Evolutionary conservation across 1,140 invertebrate species (phyloP), one percentile per base, ranked within the genome.

Genomic region (Zeugodacus cucurbitae): DNA sequence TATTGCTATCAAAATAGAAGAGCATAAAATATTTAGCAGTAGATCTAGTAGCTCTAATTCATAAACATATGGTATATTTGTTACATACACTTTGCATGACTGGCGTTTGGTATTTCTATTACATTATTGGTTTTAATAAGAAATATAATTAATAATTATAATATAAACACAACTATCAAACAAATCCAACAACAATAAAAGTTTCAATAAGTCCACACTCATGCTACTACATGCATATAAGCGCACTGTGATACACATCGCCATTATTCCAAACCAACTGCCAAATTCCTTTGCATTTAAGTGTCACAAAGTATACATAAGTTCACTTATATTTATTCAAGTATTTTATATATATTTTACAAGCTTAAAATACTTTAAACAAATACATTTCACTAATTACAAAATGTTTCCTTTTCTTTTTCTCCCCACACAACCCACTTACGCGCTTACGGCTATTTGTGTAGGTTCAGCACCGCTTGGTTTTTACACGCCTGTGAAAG

Each of bases 401-500:
- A 41, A 41, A 26, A 41, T 41, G 5, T n/a, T 87, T 67, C 11
- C n/a, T 85, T 87, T 26, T 88, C 26, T 86, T 32, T 86, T 2
- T 70, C 37, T 86, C 20, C 20, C 8, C 74, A 5, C 4, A 57
- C 64, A 44, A 7, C 62, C 5, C 22, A 34, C 26, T 91, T 17
- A 17, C n/a, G 48, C 20, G 48, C 4, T 54, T 0, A 54, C n/a
- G n/a, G n/a, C n/a, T n/a, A n/a, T n/a, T n/a, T 20, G 20, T 5
- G 34, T 90, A 94, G 91, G 91, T 90, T 93, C 93, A 78, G 92
- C 90, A 58, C 91, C 92, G 11, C 90, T 96, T 89, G 95, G 95
- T 37, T 95, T 94, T 90, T 96, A 95, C 89, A 96, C 95, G 54
- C 95, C 95, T 44, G 94, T 95, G 90, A 96, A 96, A 93, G 94